Base-by-base conservation (phyloP, 2,888 invertebrate species). In the Crossocerus cetratus region DNA sequence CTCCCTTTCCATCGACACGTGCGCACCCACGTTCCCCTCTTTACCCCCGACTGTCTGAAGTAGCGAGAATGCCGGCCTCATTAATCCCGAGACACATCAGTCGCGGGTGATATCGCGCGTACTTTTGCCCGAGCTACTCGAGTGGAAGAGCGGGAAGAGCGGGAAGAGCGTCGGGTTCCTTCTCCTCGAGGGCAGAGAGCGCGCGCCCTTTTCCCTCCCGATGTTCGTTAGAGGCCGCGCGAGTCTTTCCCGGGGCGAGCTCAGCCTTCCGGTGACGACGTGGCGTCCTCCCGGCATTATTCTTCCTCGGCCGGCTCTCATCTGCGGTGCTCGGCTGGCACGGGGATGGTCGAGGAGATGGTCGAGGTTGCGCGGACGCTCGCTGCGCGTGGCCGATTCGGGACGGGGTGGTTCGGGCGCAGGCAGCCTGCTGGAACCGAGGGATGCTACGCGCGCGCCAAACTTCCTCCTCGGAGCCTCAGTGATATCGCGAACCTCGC, bases 401-500 rank as follows among this genome's bases (percentile, higher is more conserved):
- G 5, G 43, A 43, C 5, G 43, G 43, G 43, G 43, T 13, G 43
- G 49, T 49, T 14, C 14, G n/a, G 49, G 49, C 49, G 49, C 8
- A 32, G 13, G 42, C 60, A 18, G 43, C 23, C 16, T n/a, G 49
- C 49, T 49, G 49, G 57, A 57, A 42, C n/a, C 55, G 55, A 59
- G 42, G 80, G 76, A 71, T 73, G 76, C 68, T 75, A 72, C 76
- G 75, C 83, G 79, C 80, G 80, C 79, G 82, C 80, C 75, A 85
- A 82, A 86, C 77, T 84, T 84, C 84, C 72, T 72, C 78, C 80
- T 78, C 84, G 80, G 80, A 80, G n/a, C 80, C 14, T 22, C 87
- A 88, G 88, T 88, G 80, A 81, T 81, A 84, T 84, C 87, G 87
- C 86, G 87, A 81, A 85, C 78, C 82, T 85, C 84, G 83, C 70